Percentiles rank a stretch among this genome's conserved stretches.
phyloP scores from a whole-genome alignment of 1,140 invertebrate genomes.

The Mercenaria mercenaria region DNA sequence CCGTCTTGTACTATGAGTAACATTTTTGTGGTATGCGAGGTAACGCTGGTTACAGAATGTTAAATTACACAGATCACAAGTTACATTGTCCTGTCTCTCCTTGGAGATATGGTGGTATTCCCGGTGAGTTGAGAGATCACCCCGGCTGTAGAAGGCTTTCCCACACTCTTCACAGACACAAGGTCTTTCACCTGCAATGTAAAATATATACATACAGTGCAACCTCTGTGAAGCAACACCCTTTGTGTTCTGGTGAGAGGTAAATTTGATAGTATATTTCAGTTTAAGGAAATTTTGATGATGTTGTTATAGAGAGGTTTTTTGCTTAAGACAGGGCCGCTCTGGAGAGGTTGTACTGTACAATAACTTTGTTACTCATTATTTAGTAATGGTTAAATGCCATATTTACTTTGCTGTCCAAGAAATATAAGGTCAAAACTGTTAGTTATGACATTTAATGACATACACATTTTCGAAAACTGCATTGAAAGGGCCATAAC shows the following conservation, averaged over 20 bases:
- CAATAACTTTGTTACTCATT: not conserved
- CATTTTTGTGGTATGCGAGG: slow-evolving; percentile 29
- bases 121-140: slow-evolving; percentile 9
- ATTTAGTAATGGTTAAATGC: not conserved
- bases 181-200: slow-evolving; percentile 25
- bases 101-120: slow-evolving; percentile 24
- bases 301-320: no score
- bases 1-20: slow-evolving; percentile 10
- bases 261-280: no score
- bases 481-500: no score
- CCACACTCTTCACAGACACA: slow-evolving; percentile 52
- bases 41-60: slow-evolving; percentile 25
- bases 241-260: no score
- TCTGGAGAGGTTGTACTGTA: no score
- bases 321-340: no score
- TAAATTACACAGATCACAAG: slow-evolving; percentile 1
- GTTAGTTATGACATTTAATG: no score
- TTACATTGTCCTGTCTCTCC: not conserved
- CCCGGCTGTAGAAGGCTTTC: slow-evolving; percentile 10
- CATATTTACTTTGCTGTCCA: not conserved
- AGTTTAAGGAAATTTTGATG: no score
- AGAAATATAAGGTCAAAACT: not conserved
- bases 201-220: not conserved
- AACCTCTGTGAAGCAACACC: no score
- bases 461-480: no score